Percentiles rank a stretch among this genome's conserved stretches.
phyloP scores from a whole-genome alignment of 2,888 invertebrate genomes.

The Congeria kusceri region DNA sequence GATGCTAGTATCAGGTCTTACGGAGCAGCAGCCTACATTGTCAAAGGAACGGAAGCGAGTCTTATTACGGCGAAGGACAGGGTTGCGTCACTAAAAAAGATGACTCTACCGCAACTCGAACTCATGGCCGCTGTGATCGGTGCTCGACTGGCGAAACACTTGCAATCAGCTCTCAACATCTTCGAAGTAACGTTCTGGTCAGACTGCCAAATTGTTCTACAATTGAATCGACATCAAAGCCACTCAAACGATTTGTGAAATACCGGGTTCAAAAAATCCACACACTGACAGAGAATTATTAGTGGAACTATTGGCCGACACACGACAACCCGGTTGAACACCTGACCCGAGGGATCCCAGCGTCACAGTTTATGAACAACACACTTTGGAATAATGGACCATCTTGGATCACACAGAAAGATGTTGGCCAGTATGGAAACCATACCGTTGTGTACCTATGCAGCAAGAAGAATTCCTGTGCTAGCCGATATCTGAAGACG shows the following conservation, averaged over 20 bases:
- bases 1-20: slow-evolving; percentile 13
- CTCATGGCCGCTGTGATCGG: slow-evolving; percentile 49
- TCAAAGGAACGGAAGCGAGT: not conserved
- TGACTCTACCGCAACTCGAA: slow-evolving; percentile 46
- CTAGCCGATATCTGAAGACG: too few species aligned
- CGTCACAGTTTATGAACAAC: slow-evolving; percentile 14
- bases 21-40: slow-evolving; percentile 38
- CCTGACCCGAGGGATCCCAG: slow-evolving; percentile 34
- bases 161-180: slow-evolving; percentile 8
- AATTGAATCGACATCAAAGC: slow-evolving; percentile 31
- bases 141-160: slow-evolving; percentile 35
- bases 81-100: slow-evolving; percentile 40
- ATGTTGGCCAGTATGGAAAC: slow-evolving; percentile 16
- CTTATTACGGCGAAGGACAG: slow-evolving; percentile 36
- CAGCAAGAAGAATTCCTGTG: slow-evolving; percentile 2
- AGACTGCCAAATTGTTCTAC: slow-evolving; percentile 38
- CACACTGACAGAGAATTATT: slow-evolving; percentile 15
- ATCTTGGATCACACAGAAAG: slow-evolving; percentile 1
- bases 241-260: slow-evolving; percentile 26
- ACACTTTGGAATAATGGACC: slow-evolving; percentile 17
- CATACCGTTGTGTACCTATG: too few species aligned
- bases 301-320: slow-evolving; percentile 42
- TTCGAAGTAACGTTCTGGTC: slow-evolving; percentile 21
- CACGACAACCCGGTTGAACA: slow-evolving; percentile 40
- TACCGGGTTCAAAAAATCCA: slow-evolving; percentile 2